These are phyloP conservation scores for Aspidiotus destructor DNA, from an alignment of 2,888 invertebrate species.

Conservation along the genomic window DNA sequence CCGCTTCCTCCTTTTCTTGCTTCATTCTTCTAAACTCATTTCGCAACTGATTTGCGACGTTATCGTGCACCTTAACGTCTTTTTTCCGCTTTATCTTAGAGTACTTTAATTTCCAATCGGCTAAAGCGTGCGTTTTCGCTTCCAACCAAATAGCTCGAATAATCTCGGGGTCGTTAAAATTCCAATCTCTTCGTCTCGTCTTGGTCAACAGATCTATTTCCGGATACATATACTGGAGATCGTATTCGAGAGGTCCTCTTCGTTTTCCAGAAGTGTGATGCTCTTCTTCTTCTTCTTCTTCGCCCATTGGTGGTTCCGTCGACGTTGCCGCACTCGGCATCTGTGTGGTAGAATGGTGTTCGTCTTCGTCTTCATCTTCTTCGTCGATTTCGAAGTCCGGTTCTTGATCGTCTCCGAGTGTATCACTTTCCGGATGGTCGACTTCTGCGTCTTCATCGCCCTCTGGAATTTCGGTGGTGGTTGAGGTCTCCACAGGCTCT, in stretches of 20 bases:
- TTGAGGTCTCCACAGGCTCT: too few relatives aligned
- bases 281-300: too few relatives aligned
- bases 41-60: not conserved
- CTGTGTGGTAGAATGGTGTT: not conserved
- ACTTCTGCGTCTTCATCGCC: not conserved
- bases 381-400: not conserved
- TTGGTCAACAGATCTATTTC: constrained; percentile 16
- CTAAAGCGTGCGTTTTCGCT: constrained; percentile 4
- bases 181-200: constrained; percentile 22
- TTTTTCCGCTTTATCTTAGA: constrained; percentile 12
- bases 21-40: constrained; percentile 6
- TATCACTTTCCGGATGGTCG: not conserved
- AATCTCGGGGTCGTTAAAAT: constrained; percentile 22
- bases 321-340: not conserved
- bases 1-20: constrained; percentile 11
- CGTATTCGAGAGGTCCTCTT: constrained; percentile 14
- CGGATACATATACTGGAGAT: constrained; percentile 9
- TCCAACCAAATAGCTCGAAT: constrained; percentile 27
- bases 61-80: not conserved
- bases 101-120: constrained; percentile 18
- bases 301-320: not conserved
- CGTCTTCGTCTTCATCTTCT: not conserved
- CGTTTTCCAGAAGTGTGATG: not conserved
- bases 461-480: too few relatives aligned
- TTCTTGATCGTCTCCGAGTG: not conserved